Percentiles rank a stretch among this genome's conserved stretches.
phyloP scores from a whole-genome alignment of 2,888 invertebrate species.

The Noctua janthe region DNA sequence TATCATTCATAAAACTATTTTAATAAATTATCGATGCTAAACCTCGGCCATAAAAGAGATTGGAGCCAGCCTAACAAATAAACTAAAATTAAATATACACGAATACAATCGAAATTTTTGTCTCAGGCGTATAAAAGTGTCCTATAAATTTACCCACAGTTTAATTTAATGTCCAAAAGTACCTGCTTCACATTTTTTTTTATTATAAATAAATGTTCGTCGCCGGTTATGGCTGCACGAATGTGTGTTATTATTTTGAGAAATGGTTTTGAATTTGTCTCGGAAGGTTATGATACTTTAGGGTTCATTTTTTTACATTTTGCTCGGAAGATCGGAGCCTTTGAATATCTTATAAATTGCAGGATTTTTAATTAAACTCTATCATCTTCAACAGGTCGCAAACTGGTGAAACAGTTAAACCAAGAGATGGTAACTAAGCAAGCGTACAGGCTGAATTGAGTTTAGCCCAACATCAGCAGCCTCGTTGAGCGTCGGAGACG shows the following conservation, averaged over 20 bases:
- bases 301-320: slow-evolving; percentile 63
- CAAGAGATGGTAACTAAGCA: slow-evolving; percentile 51
- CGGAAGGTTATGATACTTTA: slow-evolving; percentile 73
- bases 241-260: slow-evolving; percentile 88
- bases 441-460: slow-evolving; percentile 37
- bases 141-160: slow-evolving; percentile 90
- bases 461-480: slow-evolving; percentile 27
- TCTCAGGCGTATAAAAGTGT: slow-evolving; percentile 90
- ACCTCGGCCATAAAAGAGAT: slow-evolving; percentile 87
- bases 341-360: slow-evolving; percentile 52
- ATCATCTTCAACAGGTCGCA: slow-evolving; percentile 70
- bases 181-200: slow-evolving; percentile 87
- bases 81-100: slow-evolving; percentile 91
- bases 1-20: slow-evolving; percentile 89
- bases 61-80: slow-evolving; percentile 88
- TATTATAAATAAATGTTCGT: slow-evolving; percentile 87
- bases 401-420: slow-evolving; percentile 37
- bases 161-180: slow-evolving; percentile 90
- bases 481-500: slow-evolving; percentile 69
- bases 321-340: slow-evolving; percentile 46
- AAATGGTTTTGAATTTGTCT: slow-evolving; percentile 88
- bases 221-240: slow-evolving; percentile 87
- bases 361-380: slow-evolving; percentile 53
- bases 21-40: slow-evolving; percentile 88
- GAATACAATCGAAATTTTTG: slow-evolving; percentile 90